These are phyloP conservation scores for Columba livia DNA, from an alignment of 2,113 vertebrate species.

Conservation along the genomic window DNA sequence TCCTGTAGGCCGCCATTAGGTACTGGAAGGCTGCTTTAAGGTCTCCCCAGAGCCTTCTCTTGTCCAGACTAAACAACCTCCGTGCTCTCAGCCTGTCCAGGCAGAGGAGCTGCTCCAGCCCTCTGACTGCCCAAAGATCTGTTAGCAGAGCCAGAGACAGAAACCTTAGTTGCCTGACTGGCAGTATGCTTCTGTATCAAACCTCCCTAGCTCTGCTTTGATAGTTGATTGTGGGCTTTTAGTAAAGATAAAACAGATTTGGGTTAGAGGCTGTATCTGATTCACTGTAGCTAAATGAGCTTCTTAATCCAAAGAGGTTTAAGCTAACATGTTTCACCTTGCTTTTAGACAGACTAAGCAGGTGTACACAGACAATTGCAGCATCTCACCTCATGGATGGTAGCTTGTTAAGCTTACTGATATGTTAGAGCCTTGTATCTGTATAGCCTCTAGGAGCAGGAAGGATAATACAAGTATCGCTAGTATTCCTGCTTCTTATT, in stretches of 20 bases:
- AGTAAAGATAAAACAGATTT: background rate
- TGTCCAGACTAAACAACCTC: background rate
- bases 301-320: background rate
- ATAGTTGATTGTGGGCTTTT: background rate
- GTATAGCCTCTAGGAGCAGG: background rate
- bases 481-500: background rate
- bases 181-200: background rate
- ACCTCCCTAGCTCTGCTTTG: background rate
- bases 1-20: background rate
- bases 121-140: background rate
- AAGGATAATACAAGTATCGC: background rate
- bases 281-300: background rate
- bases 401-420: background rate
- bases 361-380: background rate
- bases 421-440: background rate
- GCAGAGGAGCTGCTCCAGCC: background rate
- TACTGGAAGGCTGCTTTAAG: background rate
- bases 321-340: background rate
- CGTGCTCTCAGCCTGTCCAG: background rate
- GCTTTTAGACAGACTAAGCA: background rate
- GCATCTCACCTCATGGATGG: background rate
- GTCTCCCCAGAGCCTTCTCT: background rate
- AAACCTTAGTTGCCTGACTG: background rate
- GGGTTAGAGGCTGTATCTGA: background rate
- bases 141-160: background rate